Evolutionary conservation across 1,140 invertebrate species (phyloP), one percentile per base, ranked within the genome.

Genomic region (Drosophila trapezifrons): DNA sequence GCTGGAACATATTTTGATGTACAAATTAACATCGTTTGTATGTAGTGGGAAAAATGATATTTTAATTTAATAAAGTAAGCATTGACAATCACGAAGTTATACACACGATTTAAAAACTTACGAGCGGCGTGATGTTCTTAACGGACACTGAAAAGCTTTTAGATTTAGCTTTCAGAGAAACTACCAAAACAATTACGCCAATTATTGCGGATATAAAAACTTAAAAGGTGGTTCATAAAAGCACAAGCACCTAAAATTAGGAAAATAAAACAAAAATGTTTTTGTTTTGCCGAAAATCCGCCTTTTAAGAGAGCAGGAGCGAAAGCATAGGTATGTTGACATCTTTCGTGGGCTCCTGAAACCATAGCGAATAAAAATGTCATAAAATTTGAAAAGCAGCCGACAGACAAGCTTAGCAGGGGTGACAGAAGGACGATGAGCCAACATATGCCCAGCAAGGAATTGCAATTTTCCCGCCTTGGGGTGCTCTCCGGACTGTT

Each of bases 311-410:
- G 9, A 22, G 35, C 13, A 40, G 45, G 56, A 20, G 20, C 20
- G 35, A 20, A 22, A 32, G 18, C 81, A 62, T 75, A 69, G 82
- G 76, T 86, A 67, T 72, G 56, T 78, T 72, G 65, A 85, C 81
- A 85, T 80, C 59, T 37, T 45, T 47, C 37, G 37, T 22, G 12
- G 37, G 25, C 22, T 13, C 22, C 38, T 56, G 38, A 17, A 46
- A 35, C 55, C 55, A 40, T 58, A 63, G 64, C 76, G 52, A 87
- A 87, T 87, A 87, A 87, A 87, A 87, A 87, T 83, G 79, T 87
- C 83, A 87, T 87, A 89, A 87, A 89, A 87, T 87, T 83, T 87
- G 83, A 87, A 86, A 74, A 79, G 75, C 70, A 55, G 56, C 27
- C 49, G 64, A 52, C 63, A 72, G 82, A 86, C 76, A 83, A 76